A percentile compares a stretch with the other conserved stretches of the same genome.
Conservation (phyloP, 2,113 vertebrate species). For the Lagenorhynchus albirostris region DNA sequence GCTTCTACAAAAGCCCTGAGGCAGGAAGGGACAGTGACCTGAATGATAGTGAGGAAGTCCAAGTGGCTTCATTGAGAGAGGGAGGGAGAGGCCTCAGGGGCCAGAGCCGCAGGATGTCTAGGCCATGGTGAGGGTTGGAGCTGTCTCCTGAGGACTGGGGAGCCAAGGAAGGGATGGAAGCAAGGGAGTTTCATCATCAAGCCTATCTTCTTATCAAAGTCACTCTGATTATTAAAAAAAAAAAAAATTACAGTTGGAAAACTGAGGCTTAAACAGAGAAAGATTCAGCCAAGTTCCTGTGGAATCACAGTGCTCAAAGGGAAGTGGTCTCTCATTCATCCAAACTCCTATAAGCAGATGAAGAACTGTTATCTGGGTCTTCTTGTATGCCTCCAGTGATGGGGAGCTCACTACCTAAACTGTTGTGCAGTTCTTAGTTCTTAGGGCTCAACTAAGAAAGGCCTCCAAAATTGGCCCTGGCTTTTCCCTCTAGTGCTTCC, state of each 20-base stretch:
- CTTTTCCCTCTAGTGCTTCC: neutral
- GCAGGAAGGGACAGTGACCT: neutral
- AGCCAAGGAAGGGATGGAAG: neutral
- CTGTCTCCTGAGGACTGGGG: neutral
- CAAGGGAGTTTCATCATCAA: neutral
- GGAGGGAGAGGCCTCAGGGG: neutral
- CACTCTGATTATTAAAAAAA: neutral
- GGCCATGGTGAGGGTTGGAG: neutral
- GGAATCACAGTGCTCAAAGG: neutral
- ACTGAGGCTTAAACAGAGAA: neutral
- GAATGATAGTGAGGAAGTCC: neutral
- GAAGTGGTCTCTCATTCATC: too few species aligned
- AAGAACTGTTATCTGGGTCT: neutral
- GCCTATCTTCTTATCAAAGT: neutral
- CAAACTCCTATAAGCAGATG: neutral
- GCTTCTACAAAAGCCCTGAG: neutral
- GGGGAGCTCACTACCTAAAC: neutral
- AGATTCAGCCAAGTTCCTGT: neutral
- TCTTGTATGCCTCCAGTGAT: neutral
- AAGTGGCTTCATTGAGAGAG: neutral
- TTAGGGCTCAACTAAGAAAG: neutral
- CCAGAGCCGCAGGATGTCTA: rapidly evolving
- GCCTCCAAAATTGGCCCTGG: neutral
- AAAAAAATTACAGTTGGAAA: neutral
- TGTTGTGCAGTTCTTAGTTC: neutral